Evolutionary conservation across 2,888 invertebrate genomes (phyloP).

Genomic region (Automeris io): DNA sequence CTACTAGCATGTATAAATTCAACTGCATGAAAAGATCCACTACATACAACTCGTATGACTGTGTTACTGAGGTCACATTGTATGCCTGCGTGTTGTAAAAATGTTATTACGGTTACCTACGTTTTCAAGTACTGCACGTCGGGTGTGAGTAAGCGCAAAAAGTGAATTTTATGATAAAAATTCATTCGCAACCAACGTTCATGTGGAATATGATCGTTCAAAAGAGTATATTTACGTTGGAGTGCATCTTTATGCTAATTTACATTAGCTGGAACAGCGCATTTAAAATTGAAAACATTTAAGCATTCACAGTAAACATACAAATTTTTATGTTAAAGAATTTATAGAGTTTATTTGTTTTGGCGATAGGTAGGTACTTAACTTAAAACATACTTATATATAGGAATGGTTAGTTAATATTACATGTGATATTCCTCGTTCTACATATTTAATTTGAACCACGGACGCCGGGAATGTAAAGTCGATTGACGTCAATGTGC

Average conservation of each 20-base stretch:
- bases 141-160: not conserved
- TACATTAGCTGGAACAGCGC: not conserved
- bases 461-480: no score
- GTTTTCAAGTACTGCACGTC: not conserved
- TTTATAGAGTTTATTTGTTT: no score
- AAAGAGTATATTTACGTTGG: not conserved
- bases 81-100: not conserved
- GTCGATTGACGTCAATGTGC: no score
- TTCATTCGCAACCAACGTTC: not conserved
- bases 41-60: not conserved
- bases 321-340: no score
- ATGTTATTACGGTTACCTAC: not conserved
- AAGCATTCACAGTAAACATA: no score
- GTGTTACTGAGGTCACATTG: not conserved
- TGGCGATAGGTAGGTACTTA: no score
- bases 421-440: no score
- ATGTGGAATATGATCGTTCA: not conserved
- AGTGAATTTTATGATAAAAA: slow-evolving; percentile 1
- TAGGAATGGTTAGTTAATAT: no score
- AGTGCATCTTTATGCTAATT: not conserved
- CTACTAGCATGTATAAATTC: slow-evolving; percentile 21
- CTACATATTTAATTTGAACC: no score
- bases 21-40: slow-evolving; percentile 8
- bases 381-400: no score
- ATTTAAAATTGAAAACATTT: no score